These are phyloP conservation scores for Arrhopalites spinosus DNA, from an alignment of 2,888 invertebrate species.

Conservation along the genomic window DNA sequence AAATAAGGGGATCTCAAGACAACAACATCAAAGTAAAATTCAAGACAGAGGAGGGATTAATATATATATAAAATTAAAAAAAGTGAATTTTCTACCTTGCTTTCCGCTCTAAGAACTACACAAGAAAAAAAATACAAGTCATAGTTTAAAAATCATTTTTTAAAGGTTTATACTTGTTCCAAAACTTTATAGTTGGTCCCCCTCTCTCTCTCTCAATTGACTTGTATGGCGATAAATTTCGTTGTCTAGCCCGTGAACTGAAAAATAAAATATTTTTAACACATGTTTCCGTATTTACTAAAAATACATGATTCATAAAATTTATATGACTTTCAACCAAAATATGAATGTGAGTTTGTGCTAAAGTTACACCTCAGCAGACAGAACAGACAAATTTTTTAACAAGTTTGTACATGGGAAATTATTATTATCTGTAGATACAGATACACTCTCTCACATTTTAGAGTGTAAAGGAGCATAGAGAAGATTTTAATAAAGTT, in stretches of 20 bases:
- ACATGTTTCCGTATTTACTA: constrained; percentile 20
- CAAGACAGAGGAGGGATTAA: neutral
- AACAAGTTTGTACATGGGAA: neutral
- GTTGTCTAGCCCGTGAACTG: constrained; percentile 30
- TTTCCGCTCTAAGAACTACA: constrained; percentile 12
- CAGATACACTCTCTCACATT: too few relatives aligned
- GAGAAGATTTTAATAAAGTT: neutral
- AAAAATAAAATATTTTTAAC: constrained; percentile 28
- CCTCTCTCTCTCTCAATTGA: too few relatives aligned
- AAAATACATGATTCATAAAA: neutral
- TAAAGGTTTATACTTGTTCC: neutral
- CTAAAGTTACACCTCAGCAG: neutral
- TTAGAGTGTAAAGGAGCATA: too few relatives aligned
- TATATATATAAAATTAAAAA: too few relatives aligned
- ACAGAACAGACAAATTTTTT: neutral
- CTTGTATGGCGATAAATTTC: constrained; percentile 24
- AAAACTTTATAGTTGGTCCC: too few relatives aligned
- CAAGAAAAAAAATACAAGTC: neutral
- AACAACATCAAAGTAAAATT: too few relatives aligned
- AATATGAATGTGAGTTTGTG: neutral
- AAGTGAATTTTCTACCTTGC: constrained; percentile 30
- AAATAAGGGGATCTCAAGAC: too few relatives aligned
- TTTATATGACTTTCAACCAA: too few relatives aligned
- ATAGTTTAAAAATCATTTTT: constrained; percentile 14
- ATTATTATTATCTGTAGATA: too few relatives aligned